phyloP scores from a whole-genome alignment of 2,888 invertebrate species.

The Mellilla xanthometata region DNA sequence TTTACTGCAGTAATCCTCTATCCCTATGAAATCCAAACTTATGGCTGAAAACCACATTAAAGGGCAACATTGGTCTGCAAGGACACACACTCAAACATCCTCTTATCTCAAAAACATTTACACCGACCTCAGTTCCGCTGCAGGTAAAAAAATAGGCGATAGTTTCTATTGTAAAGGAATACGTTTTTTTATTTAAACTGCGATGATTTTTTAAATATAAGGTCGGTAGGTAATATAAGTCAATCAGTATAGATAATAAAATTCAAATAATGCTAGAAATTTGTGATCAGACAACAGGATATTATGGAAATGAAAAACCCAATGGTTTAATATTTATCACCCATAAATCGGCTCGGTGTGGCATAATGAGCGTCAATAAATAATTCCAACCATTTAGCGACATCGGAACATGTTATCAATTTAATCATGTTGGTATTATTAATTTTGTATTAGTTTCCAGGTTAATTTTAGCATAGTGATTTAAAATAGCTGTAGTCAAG shows the following conservation, averaged over 20 bases:
- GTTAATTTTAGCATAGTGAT: neutral
- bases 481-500: neutral
- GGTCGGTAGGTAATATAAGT: too few species aligned
- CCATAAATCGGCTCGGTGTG: constrained; percentile 3
- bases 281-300: neutral
- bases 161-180: too few species aligned
- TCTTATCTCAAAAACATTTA: too few species aligned
- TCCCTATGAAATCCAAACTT: too few species aligned
- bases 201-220: too few species aligned
- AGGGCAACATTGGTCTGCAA: too few species aligned
- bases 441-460: neutral
- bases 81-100: too few species aligned
- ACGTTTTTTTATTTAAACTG: too few species aligned
- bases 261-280: neutral
- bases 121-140: too few species aligned
- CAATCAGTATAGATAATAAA: neutral
- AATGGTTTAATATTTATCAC: neutral
- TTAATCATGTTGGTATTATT: neutral
- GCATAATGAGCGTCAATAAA: constrained; percentile 7
- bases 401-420: neutral
- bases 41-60: too few species aligned
- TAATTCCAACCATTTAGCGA: neutral
- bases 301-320: neutral
- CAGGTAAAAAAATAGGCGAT: too few species aligned
- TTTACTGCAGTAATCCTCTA: too few species aligned